Evolutionary conservation across 2,888 invertebrate genomes (phyloP).

Genomic region (Cheilosia variabilis): DNA sequence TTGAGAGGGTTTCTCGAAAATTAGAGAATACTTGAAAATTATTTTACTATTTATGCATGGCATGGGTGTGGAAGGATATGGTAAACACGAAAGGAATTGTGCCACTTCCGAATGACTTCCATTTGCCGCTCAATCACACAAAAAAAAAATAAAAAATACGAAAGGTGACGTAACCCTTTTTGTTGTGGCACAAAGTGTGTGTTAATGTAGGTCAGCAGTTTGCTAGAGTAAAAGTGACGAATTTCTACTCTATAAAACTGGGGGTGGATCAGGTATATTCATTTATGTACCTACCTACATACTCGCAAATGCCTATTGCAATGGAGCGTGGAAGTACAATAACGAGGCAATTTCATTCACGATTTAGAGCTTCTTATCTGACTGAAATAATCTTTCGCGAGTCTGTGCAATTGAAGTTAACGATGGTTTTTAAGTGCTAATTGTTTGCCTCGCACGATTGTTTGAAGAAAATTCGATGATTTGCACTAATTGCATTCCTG

Average conservation of each 20-base stretch:
- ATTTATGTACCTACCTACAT: background rate
- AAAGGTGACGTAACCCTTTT: conserved; percentile 41
- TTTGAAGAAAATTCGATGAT: background rate
- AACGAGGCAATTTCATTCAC: conserved; percentile 3
- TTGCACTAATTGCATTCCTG: background rate
- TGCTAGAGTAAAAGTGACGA: conserved; percentile 2
- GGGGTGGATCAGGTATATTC: background rate
- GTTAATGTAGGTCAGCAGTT: conserved; percentile 35
- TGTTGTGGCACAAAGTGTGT: conserved; percentile 36
- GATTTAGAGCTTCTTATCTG: background rate
- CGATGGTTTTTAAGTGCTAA: background rate
- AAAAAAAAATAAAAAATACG: background rate
- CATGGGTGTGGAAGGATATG: background rate
- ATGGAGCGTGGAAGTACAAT: background rate
- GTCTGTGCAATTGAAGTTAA: background rate
- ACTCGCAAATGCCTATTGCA: background rate
- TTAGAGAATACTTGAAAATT: background rate
- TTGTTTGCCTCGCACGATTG: background rate
- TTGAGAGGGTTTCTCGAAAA: background rate
- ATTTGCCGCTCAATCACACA: conserved; percentile 14
- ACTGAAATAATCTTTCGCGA: background rate
- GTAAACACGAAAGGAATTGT: conserved; percentile 6
- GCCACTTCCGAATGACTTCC: conserved; percentile 26
- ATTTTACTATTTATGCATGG: background rate
- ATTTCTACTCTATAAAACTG: background rate